phyloP scores from a whole-genome alignment of 2,888 invertebrate genomes.

The Malachius bipustulatus region DNA sequence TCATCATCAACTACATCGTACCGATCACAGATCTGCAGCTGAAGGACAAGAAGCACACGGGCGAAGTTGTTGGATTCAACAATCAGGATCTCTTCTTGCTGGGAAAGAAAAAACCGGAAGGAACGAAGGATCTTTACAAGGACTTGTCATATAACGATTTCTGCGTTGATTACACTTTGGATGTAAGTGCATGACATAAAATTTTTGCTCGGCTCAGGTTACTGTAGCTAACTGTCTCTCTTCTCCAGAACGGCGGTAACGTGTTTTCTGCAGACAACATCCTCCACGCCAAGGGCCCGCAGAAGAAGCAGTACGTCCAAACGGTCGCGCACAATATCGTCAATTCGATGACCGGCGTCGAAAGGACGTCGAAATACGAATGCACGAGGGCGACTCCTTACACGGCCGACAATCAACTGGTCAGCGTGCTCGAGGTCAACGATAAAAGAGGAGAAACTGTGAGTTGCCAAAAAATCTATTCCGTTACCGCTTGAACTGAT shows the following conservation, averaged over 20 bases:
- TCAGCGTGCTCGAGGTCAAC: slow-evolving; percentile 25
- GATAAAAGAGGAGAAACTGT: slow-evolving; percentile 17
- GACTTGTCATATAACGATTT: slow-evolving; percentile 48
- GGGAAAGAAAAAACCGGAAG: slow-evolving; percentile 47
- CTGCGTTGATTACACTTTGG: slow-evolving; percentile 54
- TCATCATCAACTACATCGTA: slow-evolving; percentile 49
- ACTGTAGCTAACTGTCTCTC: no score
- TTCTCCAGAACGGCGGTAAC: slow-evolving; percentile 48
- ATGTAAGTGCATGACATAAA: slow-evolving; percentile 46
- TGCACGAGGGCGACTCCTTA: slow-evolving; percentile 26
- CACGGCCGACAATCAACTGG: slow-evolving; percentile 27
- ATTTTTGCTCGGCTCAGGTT: no score
- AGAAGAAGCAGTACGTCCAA: slow-evolving; percentile 50
- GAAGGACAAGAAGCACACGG: slow-evolving; percentile 43
- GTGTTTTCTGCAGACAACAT: slow-evolving; percentile 53
- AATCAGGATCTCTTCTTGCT: slow-evolving; percentile 48
- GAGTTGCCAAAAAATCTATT: background rate
- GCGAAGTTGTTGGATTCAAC: slow-evolving; percentile 51
- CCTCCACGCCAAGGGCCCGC: slow-evolving; percentile 41
- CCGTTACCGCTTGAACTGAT: no score
- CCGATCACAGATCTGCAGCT: slow-evolving; percentile 44
- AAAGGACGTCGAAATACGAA: slow-evolving; percentile 39
- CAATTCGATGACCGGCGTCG: slow-evolving; percentile 34
- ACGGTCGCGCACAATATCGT: slow-evolving; percentile 40
- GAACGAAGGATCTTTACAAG: slow-evolving; percentile 42